phyloP scores from a whole-genome alignment of 2,888 invertebrate genomes.

The Spodoptera littoralis region DNA sequence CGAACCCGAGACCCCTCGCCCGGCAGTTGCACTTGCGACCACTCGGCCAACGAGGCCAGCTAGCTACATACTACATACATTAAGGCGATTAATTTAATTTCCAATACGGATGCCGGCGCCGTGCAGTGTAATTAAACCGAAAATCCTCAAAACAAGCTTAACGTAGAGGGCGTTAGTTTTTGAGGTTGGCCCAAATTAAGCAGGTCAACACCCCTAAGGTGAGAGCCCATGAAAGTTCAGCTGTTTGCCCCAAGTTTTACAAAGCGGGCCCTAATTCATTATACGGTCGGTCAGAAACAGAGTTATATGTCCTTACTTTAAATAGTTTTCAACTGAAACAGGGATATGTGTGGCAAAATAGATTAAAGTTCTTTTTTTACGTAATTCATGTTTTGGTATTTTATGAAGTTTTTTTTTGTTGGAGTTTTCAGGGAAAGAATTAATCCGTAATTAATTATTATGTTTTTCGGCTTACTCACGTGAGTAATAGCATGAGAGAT shows the following conservation, averaged over 20 bases:
- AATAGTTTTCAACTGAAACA: constrained; percentile 48
- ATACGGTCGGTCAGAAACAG: constrained; percentile 43
- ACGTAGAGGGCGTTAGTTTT: constrained; percentile 37
- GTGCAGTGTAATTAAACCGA: constrained; percentile 4
- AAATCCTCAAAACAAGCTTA: constrained; percentile 1
- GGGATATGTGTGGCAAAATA: constrained; percentile 17
- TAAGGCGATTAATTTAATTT: no score
- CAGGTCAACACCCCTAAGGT: constrained; percentile 35
- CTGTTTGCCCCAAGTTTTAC: constrained; percentile 53
- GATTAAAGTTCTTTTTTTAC: constrained; percentile 13
- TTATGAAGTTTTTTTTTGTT: no score
- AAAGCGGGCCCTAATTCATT: constrained; percentile 54
- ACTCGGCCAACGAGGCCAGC: no score
- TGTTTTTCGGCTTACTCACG: no score
- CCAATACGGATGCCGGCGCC: no score
- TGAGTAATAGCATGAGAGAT: no score
- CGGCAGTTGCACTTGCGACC: no score
- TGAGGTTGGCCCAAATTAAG: constrained; percentile 43
- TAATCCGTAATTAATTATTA: no score
- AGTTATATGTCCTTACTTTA: constrained; percentile 42
- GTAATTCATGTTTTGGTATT: neutral
- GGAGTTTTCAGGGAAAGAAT: no score
- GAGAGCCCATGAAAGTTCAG: constrained; percentile 47
- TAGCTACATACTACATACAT: no score
- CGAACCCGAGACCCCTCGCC: no score